phyloP scores from a whole-genome alignment of 2,797 vertebrate genomes.

The Hemibagrus guttatus region DNA sequence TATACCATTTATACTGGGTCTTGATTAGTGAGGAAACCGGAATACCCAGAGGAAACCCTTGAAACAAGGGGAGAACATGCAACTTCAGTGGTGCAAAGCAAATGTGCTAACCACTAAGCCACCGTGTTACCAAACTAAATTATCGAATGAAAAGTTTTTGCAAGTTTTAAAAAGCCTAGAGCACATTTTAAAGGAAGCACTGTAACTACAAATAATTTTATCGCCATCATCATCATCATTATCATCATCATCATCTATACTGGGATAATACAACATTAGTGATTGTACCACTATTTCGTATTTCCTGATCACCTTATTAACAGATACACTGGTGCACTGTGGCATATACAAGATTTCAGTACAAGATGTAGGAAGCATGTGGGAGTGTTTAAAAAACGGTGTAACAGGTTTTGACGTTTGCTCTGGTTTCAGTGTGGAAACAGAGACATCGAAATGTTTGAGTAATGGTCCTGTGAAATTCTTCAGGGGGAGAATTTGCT shows the following conservation, averaged over 20 bases:
- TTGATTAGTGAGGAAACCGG: too few relatives aligned
- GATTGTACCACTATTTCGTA: background rate
- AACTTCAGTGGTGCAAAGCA: too few relatives aligned
- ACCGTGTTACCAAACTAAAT: too few relatives aligned
- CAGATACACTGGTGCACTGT: background rate
- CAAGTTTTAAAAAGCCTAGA: too few relatives aligned
- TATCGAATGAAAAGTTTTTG: background rate
- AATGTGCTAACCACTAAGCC: too few relatives aligned
- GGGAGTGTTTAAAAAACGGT: slow-evolving; percentile 13
- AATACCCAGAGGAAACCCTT: too few relatives aligned
- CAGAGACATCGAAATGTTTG: background rate
- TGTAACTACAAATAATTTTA: background rate
- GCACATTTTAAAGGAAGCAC: background rate
- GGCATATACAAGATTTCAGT: background rate
- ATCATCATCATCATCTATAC: background rate
- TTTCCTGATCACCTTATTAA: too few relatives aligned
- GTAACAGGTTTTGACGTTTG: slow-evolving; percentile 12
- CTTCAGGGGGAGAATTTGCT: slow-evolving; percentile 1
- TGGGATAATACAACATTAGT: background rate
- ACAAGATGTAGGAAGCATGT: slow-evolving; percentile 1
- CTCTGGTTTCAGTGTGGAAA: slow-evolving; percentile 21
- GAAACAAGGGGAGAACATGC: too few relatives aligned
- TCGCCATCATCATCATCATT: background rate
- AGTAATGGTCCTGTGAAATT: slow-evolving; percentile 13
- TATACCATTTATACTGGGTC: too few relatives aligned